Percentiles rank a stretch among this genome's conserved stretches.
Conservation (phyloP, 92 coral and sea anemone genomes). For the Pocillopora grandis region DNA sequence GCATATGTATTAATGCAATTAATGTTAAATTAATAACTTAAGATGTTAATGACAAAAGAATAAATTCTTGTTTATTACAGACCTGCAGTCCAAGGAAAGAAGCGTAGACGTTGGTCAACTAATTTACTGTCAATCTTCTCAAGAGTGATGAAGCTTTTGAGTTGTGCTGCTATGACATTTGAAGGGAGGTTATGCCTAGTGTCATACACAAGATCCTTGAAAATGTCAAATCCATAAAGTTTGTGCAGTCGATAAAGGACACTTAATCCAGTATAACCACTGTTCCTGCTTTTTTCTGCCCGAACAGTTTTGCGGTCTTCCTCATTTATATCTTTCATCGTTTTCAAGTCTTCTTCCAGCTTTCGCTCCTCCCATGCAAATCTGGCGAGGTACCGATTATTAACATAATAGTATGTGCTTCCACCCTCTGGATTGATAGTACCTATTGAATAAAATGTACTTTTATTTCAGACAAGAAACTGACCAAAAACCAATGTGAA, state of each 20-base stretch:
- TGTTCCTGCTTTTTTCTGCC: constrained; percentile 30
- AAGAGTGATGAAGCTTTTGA: constrained; percentile 19
- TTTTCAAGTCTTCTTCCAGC: constrained; percentile 30
- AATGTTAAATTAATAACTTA: too few species aligned
- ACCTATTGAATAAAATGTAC: background rate
- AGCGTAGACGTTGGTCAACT: constrained; percentile 30
- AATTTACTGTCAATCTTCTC: constrained; percentile 36
- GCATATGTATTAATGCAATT: too few species aligned
- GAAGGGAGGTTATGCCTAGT: constrained; percentile 46
- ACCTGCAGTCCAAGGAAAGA: constrained; percentile 58
- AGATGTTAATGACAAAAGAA: too few species aligned
- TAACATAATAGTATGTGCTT: constrained; percentile 46
- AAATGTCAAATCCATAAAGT: constrained; percentile 40
- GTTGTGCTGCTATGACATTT: constrained; percentile 40
- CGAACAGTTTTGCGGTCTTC: constrained; percentile 47
- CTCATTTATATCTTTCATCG: constrained; percentile 22
- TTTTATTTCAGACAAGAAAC: background rate
- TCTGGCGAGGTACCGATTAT: constrained; percentile 38
- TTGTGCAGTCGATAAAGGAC: constrained; percentile 44
- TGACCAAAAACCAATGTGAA: too few species aligned
- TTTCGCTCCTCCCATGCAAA: constrained; percentile 31
- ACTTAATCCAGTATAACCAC: constrained; percentile 51
- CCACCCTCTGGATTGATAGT: constrained; percentile 24
- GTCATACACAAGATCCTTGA: constrained; percentile 41
- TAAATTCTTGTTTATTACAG: background rate